These are phyloP conservation scores for Pungitius pungitius DNA, from an alignment of 2,113 vertebrate genomes.

Conservation along the genomic window DNA sequence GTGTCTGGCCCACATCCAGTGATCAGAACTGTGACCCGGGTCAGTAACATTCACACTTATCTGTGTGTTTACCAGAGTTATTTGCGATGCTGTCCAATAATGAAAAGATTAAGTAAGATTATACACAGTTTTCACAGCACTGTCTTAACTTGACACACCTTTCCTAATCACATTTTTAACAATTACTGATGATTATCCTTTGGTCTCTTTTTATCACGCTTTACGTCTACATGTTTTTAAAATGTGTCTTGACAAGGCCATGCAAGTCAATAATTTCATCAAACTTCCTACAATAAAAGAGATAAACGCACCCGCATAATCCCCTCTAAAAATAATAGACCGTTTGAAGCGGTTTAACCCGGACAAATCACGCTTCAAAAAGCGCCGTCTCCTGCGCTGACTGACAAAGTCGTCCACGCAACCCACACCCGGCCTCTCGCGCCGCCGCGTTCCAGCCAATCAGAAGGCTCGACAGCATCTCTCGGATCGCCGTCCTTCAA, in stretches of 20 bases:
- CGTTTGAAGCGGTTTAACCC: conserved; percentile 40
- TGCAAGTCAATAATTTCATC: conserved; percentile 26
- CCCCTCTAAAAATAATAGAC: conserved; percentile 65
- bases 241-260: conserved; percentile 47
- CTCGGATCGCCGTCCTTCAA: conserved; percentile 28
- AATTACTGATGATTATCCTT: conserved; percentile 5
- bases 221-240: conserved; percentile 23
- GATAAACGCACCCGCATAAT: conserved; percentile 52
- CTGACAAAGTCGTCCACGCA: too few relatives aligned
- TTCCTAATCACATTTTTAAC: background rate
- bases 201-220: conserved; percentile 27
- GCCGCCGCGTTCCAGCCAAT: too few relatives aligned
- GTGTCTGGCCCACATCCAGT: background rate
- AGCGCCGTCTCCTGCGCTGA: conserved; percentile 14
- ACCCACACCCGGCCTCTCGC: too few relatives aligned
- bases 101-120: background rate
- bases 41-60: background rate
- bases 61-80: too few relatives aligned
- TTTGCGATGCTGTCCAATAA: too few relatives aligned
- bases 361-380: conserved; percentile 31
- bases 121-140: background rate
- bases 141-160: background rate
- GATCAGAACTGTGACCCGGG: background rate
- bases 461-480: conserved; percentile 31
- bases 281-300: conserved; percentile 44